A percentile compares a stretch with the other conserved stretches of the same genome.
Evolutionary conservation across 2,888 invertebrate species (phyloP).

Genomic region (Cosmia trapezina): DNA sequence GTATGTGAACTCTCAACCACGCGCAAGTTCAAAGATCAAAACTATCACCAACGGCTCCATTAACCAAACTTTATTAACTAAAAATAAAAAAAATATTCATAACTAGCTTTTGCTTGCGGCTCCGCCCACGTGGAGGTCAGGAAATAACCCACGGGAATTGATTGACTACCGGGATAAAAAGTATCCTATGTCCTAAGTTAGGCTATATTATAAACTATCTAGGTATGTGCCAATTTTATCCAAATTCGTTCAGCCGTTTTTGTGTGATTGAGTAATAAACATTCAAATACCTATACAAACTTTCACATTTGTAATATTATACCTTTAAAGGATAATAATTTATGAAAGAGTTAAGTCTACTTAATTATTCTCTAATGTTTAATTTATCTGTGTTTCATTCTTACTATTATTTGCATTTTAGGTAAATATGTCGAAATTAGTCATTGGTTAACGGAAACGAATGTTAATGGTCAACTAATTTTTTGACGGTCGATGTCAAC

Average conservation of each 20-base stretch:
- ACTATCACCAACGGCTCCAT: constrained; percentile 32
- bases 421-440: constrained; percentile 64
- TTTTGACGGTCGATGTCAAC: constrained; percentile 58
- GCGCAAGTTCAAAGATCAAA: constrained; percentile 51
- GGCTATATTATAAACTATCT: not conserved
- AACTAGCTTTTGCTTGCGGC: not conserved
- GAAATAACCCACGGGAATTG: not conserved
- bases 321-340: constrained; percentile 37
- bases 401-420: constrained; percentile 62
- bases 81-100: constrained; percentile 53
- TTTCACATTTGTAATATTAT: not conserved
- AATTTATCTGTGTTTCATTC: constrained; percentile 61
- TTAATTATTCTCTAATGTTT: constrained; percentile 65
- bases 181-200: no score
- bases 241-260: not conserved
- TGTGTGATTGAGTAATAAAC: not conserved
- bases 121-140: not conserved
- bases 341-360: constrained; percentile 51
- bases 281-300: not conserved
- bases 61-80: constrained; percentile 49
- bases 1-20: constrained; percentile 37
- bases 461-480: constrained; percentile 49
- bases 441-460: constrained; percentile 62
- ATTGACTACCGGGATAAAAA: not conserved
- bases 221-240: not conserved